A percentile compares a stretch with the other conserved stretches of the same genome.
Conservation (phyloP, 37 sponge, comb jelly and placozoan species). For the Sycon ciliatum region DNA sequence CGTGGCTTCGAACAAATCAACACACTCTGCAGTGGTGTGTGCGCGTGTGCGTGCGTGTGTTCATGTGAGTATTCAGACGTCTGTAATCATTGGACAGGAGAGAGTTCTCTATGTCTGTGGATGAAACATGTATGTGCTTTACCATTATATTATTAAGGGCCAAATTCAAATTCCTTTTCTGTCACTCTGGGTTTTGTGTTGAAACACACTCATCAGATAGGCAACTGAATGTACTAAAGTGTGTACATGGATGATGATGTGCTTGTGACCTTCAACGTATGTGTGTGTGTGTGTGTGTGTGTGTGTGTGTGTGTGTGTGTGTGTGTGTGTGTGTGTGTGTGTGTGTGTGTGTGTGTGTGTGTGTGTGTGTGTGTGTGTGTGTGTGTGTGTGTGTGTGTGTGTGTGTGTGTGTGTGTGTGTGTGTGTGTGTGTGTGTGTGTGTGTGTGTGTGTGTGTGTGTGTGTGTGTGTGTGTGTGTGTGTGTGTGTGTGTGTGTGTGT, state of each 20-base stretch:
- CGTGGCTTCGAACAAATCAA: too few relatives aligned
- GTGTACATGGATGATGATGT: not conserved
- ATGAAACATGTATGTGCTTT: too few relatives aligned
- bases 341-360: constrained; percentile 1
- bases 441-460: constrained; percentile 5
- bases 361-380: constrained; percentile 5
- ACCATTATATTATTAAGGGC: too few relatives aligned
- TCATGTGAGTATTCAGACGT: too few relatives aligned
- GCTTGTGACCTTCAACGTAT: not conserved
- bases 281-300: constrained; percentile 5
- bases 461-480: constrained; percentile 5
- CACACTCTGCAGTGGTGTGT: too few relatives aligned
- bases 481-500: constrained; percentile 5
- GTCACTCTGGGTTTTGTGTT: too few relatives aligned
- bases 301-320: constrained; percentile 5
- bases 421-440: constrained; percentile 1
- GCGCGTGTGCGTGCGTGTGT: too few relatives aligned
- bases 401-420: constrained; percentile 5
- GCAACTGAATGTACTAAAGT: too few relatives aligned
- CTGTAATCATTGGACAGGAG: too few relatives aligned
- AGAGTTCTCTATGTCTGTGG: too few relatives aligned
- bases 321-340: constrained; percentile 5
- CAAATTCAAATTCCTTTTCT: too few relatives aligned
- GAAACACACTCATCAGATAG: too few relatives aligned
- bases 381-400: constrained; percentile 5